A percentile compares a stretch with the other conserved stretches of the same genome.
Conservation (phyloP, 2,797 vertebrate genomes). For the Enteromius radiatus region DNA sequence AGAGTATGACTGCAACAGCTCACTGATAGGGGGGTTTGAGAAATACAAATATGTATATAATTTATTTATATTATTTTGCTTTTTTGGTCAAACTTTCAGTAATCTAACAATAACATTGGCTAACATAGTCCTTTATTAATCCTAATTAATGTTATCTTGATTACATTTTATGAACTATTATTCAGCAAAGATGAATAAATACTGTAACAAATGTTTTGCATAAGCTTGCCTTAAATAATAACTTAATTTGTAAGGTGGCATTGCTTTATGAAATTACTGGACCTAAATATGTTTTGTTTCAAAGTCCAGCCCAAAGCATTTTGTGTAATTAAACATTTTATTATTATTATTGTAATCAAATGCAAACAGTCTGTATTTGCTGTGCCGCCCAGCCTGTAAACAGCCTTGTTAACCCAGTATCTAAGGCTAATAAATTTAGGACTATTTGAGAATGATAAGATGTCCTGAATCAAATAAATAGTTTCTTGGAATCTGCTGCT, state of each 20-base stretch:
- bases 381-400: neutral
- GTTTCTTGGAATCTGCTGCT: neutral
- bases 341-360: neutral
- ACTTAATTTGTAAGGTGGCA: no score
- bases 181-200: neutral
- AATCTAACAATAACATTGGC: neutral
- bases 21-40: neutral
- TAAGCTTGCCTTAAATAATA: neutral
- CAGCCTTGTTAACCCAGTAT: neutral
- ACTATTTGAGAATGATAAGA: neutral
- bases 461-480: neutral
- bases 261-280: neutral
- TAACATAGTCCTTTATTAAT: neutral
- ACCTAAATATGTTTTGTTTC: neutral
- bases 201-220: neutral
- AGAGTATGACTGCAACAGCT: slow-evolving; percentile 16
- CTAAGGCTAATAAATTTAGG: neutral
- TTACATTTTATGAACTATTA: neutral
- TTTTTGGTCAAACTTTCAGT: neutral
- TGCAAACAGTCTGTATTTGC: neutral
- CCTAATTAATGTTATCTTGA: neutral
- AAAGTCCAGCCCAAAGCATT: neutral
- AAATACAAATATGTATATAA: neutral
- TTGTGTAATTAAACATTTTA: neutral
- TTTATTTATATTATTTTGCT: neutral